Evolutionary conservation across 1,140 invertebrate species (phyloP).

Genomic region (Lepidurus packardi): DNA sequence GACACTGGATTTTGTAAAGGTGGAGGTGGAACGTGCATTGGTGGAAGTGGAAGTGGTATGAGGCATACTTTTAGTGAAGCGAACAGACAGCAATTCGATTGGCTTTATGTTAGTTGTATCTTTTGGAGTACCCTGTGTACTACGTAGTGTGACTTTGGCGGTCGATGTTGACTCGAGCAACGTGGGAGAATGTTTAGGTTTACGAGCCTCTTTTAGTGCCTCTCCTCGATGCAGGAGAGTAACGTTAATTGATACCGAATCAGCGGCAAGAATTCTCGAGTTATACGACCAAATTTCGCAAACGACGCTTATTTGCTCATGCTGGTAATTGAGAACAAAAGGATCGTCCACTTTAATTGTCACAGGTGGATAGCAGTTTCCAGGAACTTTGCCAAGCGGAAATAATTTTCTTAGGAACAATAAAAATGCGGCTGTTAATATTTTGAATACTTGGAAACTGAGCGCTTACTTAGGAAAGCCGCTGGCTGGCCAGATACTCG

Average conservation of each 20-base stretch:
- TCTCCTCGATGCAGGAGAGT: not conserved
- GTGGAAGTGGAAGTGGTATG: too few relatives aligned
- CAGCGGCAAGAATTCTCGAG: not conserved
- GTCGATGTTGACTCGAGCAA: not conserved
- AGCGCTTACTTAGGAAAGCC: not conserved
- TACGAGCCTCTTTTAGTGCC: not conserved
- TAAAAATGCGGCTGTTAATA: not conserved
- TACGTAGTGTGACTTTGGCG: not conserved
- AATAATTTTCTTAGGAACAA: not conserved
- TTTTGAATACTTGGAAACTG: not conserved
- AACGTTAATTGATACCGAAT: not conserved
- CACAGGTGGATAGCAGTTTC: constrained; percentile 1
- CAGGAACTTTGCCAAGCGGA: not conserved
- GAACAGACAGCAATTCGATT: too few relatives aligned
- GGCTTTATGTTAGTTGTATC: too few relatives aligned
- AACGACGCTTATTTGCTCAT: not conserved
- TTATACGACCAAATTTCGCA: not conserved
- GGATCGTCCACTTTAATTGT: not conserved
- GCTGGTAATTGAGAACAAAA: not conserved
- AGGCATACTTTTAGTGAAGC: too few relatives aligned
- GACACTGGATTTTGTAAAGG: too few relatives aligned
- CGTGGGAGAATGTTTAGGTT: not conserved
- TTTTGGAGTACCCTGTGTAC: too few relatives aligned
- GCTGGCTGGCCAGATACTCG: not conserved
- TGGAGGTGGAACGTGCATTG: too few relatives aligned